phyloP scores from a whole-genome alignment of 2,797 vertebrate genomes.

The Pygocentrus nattereri region DNA sequence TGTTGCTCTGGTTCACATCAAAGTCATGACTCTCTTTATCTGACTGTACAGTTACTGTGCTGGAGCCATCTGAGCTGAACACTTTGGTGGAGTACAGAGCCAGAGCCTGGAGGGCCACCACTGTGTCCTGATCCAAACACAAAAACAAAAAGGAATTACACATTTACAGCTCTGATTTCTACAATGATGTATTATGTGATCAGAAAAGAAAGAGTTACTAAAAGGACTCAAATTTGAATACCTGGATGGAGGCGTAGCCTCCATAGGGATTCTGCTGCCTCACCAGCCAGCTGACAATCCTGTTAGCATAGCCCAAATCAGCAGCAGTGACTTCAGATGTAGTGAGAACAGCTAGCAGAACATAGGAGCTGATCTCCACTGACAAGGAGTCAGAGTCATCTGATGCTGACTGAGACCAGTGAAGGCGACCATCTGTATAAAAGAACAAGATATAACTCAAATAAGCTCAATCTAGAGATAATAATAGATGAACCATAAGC shows the following conservation, averaged over 20 bases:
- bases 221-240: slow-evolving; percentile 4
- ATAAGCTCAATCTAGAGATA: neutral
- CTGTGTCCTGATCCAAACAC: slow-evolving; percentile 71
- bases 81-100: too few relatives aligned
- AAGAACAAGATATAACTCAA: neutral
- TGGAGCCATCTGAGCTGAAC: too few relatives aligned
- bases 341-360: too few relatives aligned
- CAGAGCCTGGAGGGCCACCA: too few relatives aligned
- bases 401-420: slow-evolving; percentile 67
- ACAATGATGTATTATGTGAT: neutral
- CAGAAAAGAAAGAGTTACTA: neutral
- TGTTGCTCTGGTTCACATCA: slow-evolving; percentile 67
- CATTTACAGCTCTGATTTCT: neutral
- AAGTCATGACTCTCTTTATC: slow-evolving; percentile 66
- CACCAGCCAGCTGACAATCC: slow-evolving; percentile 83
- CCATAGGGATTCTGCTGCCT: slow-evolving; percentile 81
- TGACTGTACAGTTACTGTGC: slow-evolving; percentile 63
- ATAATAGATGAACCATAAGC: too few relatives aligned
- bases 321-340: too few relatives aligned
- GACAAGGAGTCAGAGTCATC: slow-evolving; percentile 31
- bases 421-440: neutral
- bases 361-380: too few relatives aligned
- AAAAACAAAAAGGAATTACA: neutral
- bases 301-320: too few relatives aligned
- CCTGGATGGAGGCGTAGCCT: slow-evolving; percentile 89